Percentiles rank a stretch among this genome's conserved stretches.
These are phyloP conservation scores for Sebastes iracundus DNA, from an alignment of 2,797 vertebrate genomes.

Conservation along the genomic window DNA sequence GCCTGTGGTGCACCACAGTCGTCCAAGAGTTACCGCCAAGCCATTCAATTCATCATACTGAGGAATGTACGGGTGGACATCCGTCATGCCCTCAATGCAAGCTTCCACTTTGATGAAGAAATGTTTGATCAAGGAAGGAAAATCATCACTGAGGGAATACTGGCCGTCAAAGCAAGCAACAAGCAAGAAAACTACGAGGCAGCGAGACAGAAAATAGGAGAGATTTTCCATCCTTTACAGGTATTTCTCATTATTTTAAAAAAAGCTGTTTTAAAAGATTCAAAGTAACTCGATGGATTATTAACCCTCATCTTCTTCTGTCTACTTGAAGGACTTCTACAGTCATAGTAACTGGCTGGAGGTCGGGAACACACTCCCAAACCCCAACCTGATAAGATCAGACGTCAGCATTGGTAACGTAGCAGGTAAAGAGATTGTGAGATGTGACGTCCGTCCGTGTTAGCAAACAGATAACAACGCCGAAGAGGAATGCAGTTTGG, in stretches of 20 bases:
- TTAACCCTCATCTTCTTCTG: not conserved
- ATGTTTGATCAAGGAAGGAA: conserved; percentile 53
- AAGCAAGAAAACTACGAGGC: conserved; percentile 50
- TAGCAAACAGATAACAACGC: not conserved
- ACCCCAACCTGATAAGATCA: conserved; percentile 66
- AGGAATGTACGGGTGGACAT: conserved; percentile 68
- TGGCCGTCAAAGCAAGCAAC: conserved; percentile 61
- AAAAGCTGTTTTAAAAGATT: not conserved
- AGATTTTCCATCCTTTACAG: conserved; percentile 78
- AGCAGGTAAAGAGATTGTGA: conserved; percentile 66
- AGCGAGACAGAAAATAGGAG: conserved; percentile 68
- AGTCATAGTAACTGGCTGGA: conserved; percentile 84
- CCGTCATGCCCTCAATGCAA: conserved; percentile 11
- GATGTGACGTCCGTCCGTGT: not conserved
- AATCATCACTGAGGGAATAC: conserved; percentile 69
- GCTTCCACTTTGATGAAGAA: conserved; percentile 78
- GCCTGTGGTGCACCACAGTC: conserved; percentile 56
- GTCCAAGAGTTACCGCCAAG: conserved; percentile 40
- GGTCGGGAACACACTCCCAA: conserved; percentile 62
- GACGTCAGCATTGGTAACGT: conserved; percentile 64
- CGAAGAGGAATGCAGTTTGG: not conserved
- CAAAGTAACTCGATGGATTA: not conserved
- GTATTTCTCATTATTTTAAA: conserved; percentile 37
- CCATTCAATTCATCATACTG: conserved; percentile 22
- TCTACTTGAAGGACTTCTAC: conserved; percentile 80